Evolutionary conservation across 2,113 vertebrate species (phyloP).

Genomic region (Varanus salvator): DNA sequence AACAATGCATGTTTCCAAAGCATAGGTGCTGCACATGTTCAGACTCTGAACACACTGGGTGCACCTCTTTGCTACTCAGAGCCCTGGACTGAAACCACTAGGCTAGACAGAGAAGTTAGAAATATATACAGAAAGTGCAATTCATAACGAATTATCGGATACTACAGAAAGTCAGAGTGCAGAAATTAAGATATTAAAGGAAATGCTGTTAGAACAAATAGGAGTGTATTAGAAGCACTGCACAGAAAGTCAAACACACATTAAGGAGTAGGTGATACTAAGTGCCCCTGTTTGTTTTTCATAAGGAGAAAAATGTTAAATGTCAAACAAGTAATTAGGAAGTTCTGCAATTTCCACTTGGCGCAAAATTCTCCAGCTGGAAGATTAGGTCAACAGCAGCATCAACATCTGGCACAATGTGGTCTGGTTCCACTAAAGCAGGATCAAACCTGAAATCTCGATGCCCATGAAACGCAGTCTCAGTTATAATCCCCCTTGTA

Average conservation of each 20-base stretch:
- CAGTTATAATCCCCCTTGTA: conserved; percentile 52
- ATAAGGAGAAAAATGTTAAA: background rate
- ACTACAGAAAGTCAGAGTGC: background rate
- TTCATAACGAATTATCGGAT: background rate
- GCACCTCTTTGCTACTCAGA: rapidly evolving
- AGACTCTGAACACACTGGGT: background rate
- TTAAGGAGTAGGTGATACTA: conserved; percentile 10
- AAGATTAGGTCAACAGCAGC: conserved; percentile 88
- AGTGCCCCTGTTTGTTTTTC: conserved; percentile 12
- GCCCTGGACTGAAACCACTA: background rate
- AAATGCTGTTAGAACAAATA: conserved; percentile 21
- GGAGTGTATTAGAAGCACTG: background rate
- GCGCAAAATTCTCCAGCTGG: conserved; percentile 80
- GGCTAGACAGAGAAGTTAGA: background rate
- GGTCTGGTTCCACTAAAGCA: conserved; percentile 78
- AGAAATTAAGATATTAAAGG: background rate
- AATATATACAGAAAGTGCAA: background rate
- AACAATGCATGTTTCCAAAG: background rate
- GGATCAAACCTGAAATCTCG: conserved; percentile 84
- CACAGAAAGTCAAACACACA: conserved; percentile 12
- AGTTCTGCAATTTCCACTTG: background rate
- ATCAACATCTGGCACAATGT: conserved; percentile 84
- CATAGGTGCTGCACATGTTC: rapidly evolving
- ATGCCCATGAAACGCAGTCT: conserved; percentile 82
- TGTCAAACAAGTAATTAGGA: background rate